Base-by-base conservation (phyloP, 2,113 vertebrate species). In the Carettochelys insculpta region DNA sequence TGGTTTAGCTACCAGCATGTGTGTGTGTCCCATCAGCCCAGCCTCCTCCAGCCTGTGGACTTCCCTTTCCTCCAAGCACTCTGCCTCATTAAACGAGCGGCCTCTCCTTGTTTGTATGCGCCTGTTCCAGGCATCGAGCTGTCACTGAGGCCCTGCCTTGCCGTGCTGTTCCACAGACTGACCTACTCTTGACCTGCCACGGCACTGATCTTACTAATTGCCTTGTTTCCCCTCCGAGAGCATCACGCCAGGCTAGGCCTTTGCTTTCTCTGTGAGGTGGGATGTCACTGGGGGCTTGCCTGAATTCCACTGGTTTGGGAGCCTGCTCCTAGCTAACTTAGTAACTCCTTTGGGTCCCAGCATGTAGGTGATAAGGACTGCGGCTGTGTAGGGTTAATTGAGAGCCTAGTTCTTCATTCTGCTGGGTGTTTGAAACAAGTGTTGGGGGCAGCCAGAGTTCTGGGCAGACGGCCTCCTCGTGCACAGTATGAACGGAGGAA, bases 51-150 rank as follows among this genome's bases (percentile, higher is more conserved):
- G 34, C 61, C 34, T 73, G 43, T 6, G 11, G 6, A 12, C 41
- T 43, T 58, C 10, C 4, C n/a, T 11, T 9, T 25, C 1, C 1
- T 3, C 14, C 2, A 16, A 0, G 1, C 14, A 6, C 12, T 25
- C 5, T 20, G 38, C 24, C 27, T 50, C 19, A 41, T 38, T 47
- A 47, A 17, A 31, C 5, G 6, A 13, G 3, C 7, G 58, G 61
- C 9, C 8, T 43, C 14, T 54, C 83, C 73, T 50, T 3, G n/a
- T 53, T 19, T 24, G 1, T 29, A 7, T 13, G 27, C 11, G 24
- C 0, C 29, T n/a, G 4, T 3, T 14, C 8, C 47, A 1, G 13
- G 41, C 25, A 43, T 14, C 41, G 6, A 25, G 24, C 11, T 47
- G 17, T 50, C 31, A 11, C 29, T 13, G 43, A 76, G 5, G 43